Evolutionary conservation across 2,797 vertebrate genomes (phyloP).

Genomic region (Cryptoblepharus egeriae): DNA sequence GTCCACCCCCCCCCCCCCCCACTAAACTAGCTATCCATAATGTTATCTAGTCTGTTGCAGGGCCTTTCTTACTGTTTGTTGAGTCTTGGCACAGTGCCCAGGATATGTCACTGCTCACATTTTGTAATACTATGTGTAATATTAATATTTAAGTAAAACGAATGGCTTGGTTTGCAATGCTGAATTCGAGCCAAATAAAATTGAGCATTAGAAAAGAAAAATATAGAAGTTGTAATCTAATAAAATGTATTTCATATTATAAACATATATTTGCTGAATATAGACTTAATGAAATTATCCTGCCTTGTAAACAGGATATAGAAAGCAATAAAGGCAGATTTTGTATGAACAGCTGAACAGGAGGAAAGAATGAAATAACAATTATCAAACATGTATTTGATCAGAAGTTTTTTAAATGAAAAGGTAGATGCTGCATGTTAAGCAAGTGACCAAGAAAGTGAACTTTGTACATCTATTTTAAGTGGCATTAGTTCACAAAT

Average conservation of each 20-base stretch:
- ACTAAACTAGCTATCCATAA: conserved; percentile 40
- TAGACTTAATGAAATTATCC: conserved; percentile 67
- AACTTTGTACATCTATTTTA: conserved; percentile 15
- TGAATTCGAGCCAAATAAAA: conserved; percentile 58
- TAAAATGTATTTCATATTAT: conserved; percentile 64
- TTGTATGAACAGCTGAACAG: conserved; percentile 37
- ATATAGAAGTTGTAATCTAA: conserved; percentile 62
- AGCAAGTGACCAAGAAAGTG: conserved; percentile 48
- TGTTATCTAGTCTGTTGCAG: conserved; percentile 43
- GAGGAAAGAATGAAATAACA: conserved; percentile 46
- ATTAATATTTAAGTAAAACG: conserved; percentile 63
- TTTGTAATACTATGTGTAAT: conserved; percentile 63
- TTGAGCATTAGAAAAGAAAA: conserved; percentile 62
- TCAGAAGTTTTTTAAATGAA: conserved; percentile 54
- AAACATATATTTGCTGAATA: conserved; percentile 63
- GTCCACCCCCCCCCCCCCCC: conserved; percentile 32
- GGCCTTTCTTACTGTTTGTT: conserved; percentile 43
- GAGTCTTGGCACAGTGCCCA: conserved; percentile 42
- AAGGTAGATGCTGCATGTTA: conserved; percentile 53
- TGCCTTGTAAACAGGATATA: conserved; percentile 63
- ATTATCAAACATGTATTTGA: conserved; percentile 66
- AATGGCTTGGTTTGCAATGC: conserved; percentile 53
- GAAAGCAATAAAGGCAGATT: conserved; percentile 68
- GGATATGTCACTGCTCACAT: conserved; percentile 28
- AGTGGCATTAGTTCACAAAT: neutral